phyloP scores from a whole-genome alignment of 2,113 vertebrate genomes.

The Aviceda subcristata region DNA sequence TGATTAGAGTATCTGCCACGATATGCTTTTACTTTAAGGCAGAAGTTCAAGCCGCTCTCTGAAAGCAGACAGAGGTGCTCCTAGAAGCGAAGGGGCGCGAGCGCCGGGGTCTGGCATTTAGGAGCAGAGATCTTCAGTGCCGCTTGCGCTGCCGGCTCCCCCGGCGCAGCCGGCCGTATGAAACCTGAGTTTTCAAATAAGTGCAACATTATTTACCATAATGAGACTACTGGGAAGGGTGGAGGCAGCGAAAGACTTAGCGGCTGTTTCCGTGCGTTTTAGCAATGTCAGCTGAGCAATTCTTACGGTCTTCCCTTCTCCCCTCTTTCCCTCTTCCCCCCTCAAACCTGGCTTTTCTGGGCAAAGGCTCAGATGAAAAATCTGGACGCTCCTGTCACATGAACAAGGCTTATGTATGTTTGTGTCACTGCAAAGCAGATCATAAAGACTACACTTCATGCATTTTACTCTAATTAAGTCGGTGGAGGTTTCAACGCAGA shows the following conservation, averaged over 20 bases:
- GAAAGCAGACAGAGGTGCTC: neutral
- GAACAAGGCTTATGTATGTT: neutral
- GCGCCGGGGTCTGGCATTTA: neutral
- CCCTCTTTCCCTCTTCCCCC: neutral
- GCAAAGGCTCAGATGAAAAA: neutral
- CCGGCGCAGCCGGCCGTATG: neutral
- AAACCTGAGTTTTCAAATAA: conserved; percentile 33
- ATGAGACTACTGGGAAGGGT: conserved; percentile 24
- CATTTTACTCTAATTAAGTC: conserved; percentile 55
- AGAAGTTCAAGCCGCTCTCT: neutral
- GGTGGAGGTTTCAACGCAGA: conserved; percentile 23
- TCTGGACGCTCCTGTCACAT: neutral
- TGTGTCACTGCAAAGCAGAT: conserved; percentile 19
- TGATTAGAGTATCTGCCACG: conserved; percentile 17
- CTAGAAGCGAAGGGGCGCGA: rapidly evolving
- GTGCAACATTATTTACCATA: conserved; percentile 22
- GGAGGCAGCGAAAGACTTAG: neutral
- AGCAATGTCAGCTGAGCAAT: neutral
- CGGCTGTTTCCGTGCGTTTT: neutral
- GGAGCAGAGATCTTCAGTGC: neutral
- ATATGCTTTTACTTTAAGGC: conserved; percentile 16
- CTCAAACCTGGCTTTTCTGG: neutral
- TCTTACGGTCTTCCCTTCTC: neutral
- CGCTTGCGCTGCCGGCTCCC: neutral
- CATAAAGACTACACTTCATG: conserved; percentile 38